phyloP scores from a whole-genome alignment of 2,888 invertebrate genomes.

The Coelogynopora nodosa region DNA sequence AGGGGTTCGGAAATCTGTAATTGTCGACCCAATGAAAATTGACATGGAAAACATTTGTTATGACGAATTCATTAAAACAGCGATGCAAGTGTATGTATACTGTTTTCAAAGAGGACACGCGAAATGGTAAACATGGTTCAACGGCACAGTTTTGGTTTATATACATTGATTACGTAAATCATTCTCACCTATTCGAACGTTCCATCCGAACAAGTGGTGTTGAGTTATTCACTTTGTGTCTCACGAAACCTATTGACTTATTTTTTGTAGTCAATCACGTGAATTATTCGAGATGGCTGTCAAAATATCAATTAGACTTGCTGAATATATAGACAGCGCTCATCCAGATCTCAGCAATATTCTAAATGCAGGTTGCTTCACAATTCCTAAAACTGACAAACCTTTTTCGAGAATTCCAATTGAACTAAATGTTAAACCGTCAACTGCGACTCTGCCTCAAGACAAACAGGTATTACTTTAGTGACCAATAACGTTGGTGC shows the following conservation, averaged over 20 bases:
- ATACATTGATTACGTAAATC: slow-evolving; percentile 46
- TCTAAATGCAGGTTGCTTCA: slow-evolving; percentile 45
- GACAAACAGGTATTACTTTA: slow-evolving; percentile 46
- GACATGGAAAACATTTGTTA: not conserved
- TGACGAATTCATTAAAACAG: not conserved
- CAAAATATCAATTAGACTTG: slow-evolving; percentile 48
- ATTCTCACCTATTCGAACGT: slow-evolving; percentile 5
- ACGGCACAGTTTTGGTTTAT: slow-evolving; percentile 48
- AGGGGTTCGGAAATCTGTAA: slow-evolving; percentile 32
- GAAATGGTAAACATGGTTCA: slow-evolving; percentile 41
- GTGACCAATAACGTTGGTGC: slow-evolving; percentile 40
- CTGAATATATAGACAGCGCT: slow-evolving; percentile 46
- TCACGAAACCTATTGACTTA: slow-evolving; percentile 42
- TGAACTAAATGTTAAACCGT: slow-evolving; percentile 46
- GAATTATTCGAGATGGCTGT: slow-evolving; percentile 49
- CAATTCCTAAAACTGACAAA: slow-evolving; percentile 46
- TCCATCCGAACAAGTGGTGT: slow-evolving; percentile 48
- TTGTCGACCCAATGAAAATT: not conserved
- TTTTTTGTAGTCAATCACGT: slow-evolving; percentile 48
- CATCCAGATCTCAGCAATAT: slow-evolving; percentile 46
- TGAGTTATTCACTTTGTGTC: slow-evolving; percentile 45
- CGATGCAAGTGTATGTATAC: slow-evolving; percentile 29
- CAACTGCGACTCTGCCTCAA: slow-evolving; percentile 47
- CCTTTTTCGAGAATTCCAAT: slow-evolving; percentile 44
- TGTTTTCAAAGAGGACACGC: slow-evolving; percentile 44